Evolutionary conservation across 2,888 invertebrate species (phyloP), one percentile per base, ranked within the genome.

Genomic region (Microdon myrmicae): DNA sequence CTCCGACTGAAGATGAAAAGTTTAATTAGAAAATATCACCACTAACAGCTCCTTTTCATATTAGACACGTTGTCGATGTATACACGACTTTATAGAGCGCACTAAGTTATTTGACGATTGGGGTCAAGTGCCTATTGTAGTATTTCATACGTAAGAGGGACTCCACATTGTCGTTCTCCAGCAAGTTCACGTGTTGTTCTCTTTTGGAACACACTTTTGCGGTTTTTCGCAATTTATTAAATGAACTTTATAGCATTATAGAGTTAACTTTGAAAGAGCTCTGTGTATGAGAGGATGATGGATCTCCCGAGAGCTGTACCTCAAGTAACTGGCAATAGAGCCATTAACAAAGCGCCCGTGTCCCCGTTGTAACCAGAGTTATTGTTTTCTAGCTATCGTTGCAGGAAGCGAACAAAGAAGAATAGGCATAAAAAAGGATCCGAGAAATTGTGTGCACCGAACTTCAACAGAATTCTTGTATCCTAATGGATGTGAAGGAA

Each of bases 401-500:
- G 45, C 58, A 51, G 39, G 58, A 64, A 58, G 51, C 29, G 10
- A 22, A 29, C 19, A 32, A 29, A 39, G n/a, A 44, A 38, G 12
- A 17, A 22, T 9, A n/a, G 26, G 8, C 7, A 47, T 16, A 35
- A 44, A 44, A 53, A 41, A 32, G 23, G 32, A 35, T 39, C 29
- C 23, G 25, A 49, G 35, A 53, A 64, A 64, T 58, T 64, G 64
- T 58, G 64, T 58, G 64, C 64, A 64, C 58, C 64, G 64, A 64
- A 64, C 64, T 64, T 56, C 64, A 64, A 64, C 58, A 47, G 43
- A 58, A 64, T 64, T 64, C 43, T 28, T 53, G 64, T 64, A 64
- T 64, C 64, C 58, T 53, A 51, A 53, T 58, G 58, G 45, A 64
- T 58, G 64, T 64, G 64, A 64, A 64, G 51, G 64, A 64, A 64